Percentiles rank a stretch among this genome's conserved stretches.
Conservation (phyloP, 2,113 vertebrate genomes). For the Gracilinanus agilis region DNA sequence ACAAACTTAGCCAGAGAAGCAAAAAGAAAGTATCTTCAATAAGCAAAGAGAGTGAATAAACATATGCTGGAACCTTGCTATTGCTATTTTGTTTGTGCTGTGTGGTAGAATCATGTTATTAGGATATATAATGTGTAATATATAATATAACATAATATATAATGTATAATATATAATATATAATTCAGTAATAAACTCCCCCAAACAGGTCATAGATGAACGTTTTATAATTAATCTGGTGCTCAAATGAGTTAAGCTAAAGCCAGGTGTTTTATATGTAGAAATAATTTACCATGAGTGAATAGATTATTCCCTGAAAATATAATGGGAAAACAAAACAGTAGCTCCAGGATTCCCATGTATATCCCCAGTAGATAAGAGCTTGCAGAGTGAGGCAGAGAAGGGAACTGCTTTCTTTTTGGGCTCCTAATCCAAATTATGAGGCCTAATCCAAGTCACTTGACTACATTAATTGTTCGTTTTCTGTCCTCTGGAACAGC, state of each 20-base stretch:
- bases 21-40: neutral
- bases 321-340: neutral
- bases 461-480: neutral
- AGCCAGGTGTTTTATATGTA: neutral
- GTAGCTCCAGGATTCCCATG: neutral
- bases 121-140: neutral
- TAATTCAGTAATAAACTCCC: neutral
- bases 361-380: neutral
- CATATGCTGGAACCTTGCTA: slow-evolving; percentile 22
- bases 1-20: slow-evolving; percentile 15
- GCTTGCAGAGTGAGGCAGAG: neutral
- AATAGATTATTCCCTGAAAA: neutral
- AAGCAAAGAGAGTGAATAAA: neutral
- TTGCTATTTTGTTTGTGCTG: slow-evolving; percentile 28
- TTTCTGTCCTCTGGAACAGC: slow-evolving; percentile 14
- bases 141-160: no score
- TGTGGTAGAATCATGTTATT: neutral
- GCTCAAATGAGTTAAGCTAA: neutral
- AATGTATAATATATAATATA: no score
- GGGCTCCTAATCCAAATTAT: neutral
- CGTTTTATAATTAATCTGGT: slow-evolving; percentile 13
- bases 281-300: neutral
- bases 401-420: neutral
- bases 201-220: neutral
- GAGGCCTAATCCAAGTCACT: neutral